Percentiles rank a stretch among this genome's conserved stretches.
Conservation (phyloP, 2,113 vertebrate species). For the Orientallactaga bullata region DNA sequence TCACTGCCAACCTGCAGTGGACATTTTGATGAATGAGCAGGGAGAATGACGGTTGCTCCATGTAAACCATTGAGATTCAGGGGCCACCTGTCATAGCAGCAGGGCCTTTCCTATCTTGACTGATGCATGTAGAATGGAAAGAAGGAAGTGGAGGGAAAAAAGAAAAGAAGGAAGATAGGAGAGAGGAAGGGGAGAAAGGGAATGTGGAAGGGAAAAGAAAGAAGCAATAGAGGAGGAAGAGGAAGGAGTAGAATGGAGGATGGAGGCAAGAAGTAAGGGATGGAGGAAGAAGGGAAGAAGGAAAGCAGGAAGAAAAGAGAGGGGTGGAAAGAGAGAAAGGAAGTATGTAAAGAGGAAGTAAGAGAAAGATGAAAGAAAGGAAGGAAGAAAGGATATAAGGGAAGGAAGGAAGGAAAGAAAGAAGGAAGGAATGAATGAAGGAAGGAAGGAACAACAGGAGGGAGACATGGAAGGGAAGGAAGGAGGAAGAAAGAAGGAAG, state of each 20-base stretch:
- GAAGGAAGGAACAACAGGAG: background rate
- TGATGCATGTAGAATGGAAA: background rate
- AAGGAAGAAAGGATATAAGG: no score
- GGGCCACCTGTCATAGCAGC: background rate
- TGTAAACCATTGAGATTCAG: background rate
- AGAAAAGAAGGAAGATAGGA: no score
- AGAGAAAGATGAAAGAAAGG: background rate
- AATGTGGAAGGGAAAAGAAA: background rate
- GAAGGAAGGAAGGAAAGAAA: accelerated
- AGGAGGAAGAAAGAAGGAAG: no score
- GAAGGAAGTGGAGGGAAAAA: accelerated
- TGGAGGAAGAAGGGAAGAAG: no score
- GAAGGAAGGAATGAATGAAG: accelerated
- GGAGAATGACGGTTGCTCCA: no score
- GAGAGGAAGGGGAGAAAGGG: no score
- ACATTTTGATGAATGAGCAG: background rate
- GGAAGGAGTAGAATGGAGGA: accelerated
- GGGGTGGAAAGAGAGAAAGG: accelerated
- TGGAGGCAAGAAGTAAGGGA: no score
- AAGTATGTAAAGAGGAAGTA: accelerated
- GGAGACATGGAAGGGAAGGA: no score
- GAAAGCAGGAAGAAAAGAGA: background rate
- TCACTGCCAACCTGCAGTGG: no score
- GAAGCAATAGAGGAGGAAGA: background rate
- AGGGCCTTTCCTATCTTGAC: background rate